Percentiles rank a stretch among this genome's conserved stretches.
These are phyloP conservation scores for Callimorpha dominula DNA, from an alignment of 2,888 invertebrate genomes.

Conservation along the genomic window DNA sequence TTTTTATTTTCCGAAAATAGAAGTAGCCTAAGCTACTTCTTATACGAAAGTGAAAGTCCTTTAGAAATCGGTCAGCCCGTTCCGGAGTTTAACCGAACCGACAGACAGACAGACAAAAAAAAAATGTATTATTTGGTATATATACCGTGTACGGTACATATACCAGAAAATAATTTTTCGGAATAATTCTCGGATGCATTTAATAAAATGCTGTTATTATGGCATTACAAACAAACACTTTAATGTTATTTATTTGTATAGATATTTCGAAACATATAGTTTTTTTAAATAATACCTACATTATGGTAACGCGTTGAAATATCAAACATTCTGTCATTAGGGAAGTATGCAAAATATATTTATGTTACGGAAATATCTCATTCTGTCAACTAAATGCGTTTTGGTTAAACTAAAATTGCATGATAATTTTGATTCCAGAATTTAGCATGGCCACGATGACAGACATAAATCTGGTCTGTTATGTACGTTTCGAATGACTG, in stretches of 20 bases:
- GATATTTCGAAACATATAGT: conserved; percentile 43
- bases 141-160: no score
- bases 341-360: conserved; percentile 68
- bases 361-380: conserved; percentile 72
- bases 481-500: conserved; percentile 33
- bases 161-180: no score
- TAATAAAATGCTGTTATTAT: no score
- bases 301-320: conserved; percentile 52
- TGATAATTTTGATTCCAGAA: conserved; percentile 82
- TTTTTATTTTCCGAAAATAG: no score
- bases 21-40: no score
- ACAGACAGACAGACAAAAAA: no score
- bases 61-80: no score
- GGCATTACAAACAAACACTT: no score
- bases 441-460: conserved; percentile 66
- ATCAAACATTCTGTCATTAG: conserved; percentile 65
- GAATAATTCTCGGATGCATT: no score
- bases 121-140: no score
- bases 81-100: no score
- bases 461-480: conserved; percentile 69
- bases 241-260: conserved; percentile 20
- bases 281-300: conserved; percentile 40
- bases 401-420: conserved; percentile 80
- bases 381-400: conserved; percentile 80
- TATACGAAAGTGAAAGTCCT: no score